Conservation (phyloP, 2,797 vertebrate genomes). For the Lacerta agilis region DNA sequence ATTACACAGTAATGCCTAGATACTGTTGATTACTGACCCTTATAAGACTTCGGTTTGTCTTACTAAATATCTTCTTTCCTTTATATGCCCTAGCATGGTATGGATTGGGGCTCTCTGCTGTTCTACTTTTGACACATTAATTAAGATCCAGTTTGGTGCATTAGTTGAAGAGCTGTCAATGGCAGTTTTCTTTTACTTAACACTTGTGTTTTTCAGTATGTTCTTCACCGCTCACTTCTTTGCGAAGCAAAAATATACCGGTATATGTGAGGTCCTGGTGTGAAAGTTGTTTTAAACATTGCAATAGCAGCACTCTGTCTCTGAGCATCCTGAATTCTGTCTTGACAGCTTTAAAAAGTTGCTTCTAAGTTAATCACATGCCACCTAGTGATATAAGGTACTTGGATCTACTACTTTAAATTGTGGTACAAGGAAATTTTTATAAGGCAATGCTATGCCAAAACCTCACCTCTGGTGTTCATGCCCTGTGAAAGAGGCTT, state of each 20-base stretch:
- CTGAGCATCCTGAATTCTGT: background rate
- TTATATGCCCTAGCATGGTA: background rate
- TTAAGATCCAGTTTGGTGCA: background rate
- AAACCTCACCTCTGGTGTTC: too few relatives aligned
- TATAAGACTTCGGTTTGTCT: background rate
- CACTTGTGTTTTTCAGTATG: background rate
- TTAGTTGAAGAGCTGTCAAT: conserved; percentile 15
- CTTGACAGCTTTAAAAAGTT: background rate
- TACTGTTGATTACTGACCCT: background rate
- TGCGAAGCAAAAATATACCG: background rate
- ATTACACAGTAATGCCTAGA: background rate
- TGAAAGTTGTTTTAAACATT: background rate
- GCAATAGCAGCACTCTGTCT: background rate
- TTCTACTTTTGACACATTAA: conserved; percentile 5
- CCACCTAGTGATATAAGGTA: background rate
- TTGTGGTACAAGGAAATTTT: background rate
- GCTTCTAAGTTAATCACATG: background rate
- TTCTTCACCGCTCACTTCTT: background rate
- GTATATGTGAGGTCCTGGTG: background rate
- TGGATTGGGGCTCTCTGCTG: background rate
- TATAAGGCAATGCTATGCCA: too few relatives aligned
- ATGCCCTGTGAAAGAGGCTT: too few relatives aligned
- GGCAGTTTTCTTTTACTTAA: background rate
- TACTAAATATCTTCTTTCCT: background rate
- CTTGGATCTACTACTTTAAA: background rate